Conservation (phyloP, 2,113 vertebrate genomes). For the Lynx canadensis region DNA sequence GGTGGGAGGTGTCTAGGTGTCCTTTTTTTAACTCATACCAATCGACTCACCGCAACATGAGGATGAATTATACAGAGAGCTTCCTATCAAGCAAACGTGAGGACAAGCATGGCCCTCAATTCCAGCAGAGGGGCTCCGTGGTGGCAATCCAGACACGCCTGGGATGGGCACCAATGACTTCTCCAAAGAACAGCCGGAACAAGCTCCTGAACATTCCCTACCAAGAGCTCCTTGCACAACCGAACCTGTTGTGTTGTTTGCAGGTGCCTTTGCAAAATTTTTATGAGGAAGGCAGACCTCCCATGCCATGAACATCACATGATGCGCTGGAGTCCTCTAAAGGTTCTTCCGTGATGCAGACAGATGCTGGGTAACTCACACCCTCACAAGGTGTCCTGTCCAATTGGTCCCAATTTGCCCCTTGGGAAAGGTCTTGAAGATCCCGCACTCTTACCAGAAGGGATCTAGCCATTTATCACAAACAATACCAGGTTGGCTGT, state of each 20-base stretch:
- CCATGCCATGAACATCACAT: accelerated
- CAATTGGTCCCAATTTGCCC: not conserved
- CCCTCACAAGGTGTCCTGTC: no score
- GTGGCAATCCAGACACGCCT: accelerated
- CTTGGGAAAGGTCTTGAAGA: not conserved
- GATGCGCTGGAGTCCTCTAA: accelerated
- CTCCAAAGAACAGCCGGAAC: no score
- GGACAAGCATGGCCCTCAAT: accelerated
- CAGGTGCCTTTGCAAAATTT: accelerated
- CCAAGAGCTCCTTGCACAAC: no score
- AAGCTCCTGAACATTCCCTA: accelerated
- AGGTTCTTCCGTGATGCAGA: accelerated
- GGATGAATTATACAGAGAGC: not conserved
- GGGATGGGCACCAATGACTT: no score
- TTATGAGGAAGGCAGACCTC: not conserved
- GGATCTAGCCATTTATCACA: accelerated
- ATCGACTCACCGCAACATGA: accelerated
- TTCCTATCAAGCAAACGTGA: accelerated
- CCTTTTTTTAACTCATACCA: not conserved
- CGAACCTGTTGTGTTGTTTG: not conserved
- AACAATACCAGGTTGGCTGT: not conserved
- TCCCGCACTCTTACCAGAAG: accelerated
- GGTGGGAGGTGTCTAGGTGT: not conserved
- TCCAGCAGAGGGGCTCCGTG: accelerated
- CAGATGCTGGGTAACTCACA: accelerated